Conservation (phyloP, 2,113 vertebrate genomes). For the Tor tambroides region DNA sequence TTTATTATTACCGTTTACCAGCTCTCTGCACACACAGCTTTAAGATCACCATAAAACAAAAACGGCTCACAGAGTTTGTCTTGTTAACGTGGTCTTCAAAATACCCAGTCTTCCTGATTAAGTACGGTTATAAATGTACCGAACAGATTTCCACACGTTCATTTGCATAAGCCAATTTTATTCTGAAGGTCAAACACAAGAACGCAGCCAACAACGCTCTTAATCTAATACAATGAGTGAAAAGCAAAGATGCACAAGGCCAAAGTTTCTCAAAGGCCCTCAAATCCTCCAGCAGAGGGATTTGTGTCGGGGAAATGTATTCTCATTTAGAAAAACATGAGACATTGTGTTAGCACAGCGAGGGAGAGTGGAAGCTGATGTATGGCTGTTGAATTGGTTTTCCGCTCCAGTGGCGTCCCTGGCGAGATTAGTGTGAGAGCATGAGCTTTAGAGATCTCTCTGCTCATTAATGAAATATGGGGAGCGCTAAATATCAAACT, state of each 20-base stretch:
- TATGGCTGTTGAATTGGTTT: slow-evolving; percentile 40
- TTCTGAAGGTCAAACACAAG: slow-evolving; percentile 48
- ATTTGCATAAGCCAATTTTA: slow-evolving; percentile 42
- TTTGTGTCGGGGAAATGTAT: slow-evolving; percentile 49
- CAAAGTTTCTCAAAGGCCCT: slow-evolving; percentile 34
- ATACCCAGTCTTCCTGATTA: slow-evolving; percentile 38
- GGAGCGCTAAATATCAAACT: slow-evolving; percentile 34
- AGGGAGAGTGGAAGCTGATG: slow-evolving; percentile 30
- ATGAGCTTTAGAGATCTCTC: slow-evolving; percentile 46
- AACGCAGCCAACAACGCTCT: slow-evolving; percentile 16
- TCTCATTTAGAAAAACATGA: slow-evolving; percentile 45
- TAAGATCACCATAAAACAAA: neutral
- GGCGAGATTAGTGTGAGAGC: slow-evolving; percentile 45
- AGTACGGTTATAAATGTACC: slow-evolving; percentile 4
- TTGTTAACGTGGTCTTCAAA: slow-evolving; percentile 21
- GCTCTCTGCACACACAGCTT: neutral
- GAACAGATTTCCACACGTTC: slow-evolving; percentile 1
- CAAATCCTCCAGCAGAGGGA: slow-evolving; percentile 49
- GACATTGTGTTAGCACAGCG: slow-evolving; percentile 37
- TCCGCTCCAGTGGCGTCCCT: slow-evolving; percentile 24
- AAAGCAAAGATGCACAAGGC: slow-evolving; percentile 36
- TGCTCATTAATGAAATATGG: slow-evolving; percentile 51
- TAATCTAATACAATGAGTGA: slow-evolving; percentile 34
- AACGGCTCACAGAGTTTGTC: neutral
- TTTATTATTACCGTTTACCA: slow-evolving; percentile 45